These are phyloP conservation scores for Philereme transversata DNA, from an alignment of 2,888 invertebrate genomes.

Conservation along the genomic window DNA sequence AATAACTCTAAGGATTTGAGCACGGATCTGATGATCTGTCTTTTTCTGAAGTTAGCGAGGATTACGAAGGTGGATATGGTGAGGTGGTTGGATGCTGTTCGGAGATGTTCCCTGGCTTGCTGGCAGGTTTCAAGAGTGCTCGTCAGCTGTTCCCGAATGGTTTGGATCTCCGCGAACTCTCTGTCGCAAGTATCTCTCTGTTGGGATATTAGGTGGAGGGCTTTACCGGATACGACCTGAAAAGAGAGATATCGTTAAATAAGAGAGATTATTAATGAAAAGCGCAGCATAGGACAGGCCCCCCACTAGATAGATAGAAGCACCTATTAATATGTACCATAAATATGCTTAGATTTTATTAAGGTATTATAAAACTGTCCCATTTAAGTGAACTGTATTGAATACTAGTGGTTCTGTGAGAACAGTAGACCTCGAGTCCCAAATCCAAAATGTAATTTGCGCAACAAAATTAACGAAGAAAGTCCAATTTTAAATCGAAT, in stretches of 20 bases:
- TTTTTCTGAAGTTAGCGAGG: constrained; percentile 94
- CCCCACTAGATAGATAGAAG: too few relatives aligned
- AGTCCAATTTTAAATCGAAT: too few relatives aligned
- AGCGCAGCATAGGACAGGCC: too few relatives aligned
- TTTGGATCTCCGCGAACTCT: constrained; percentile 91
- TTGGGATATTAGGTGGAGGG: constrained; percentile 95
- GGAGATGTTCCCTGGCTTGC: constrained; percentile 88
- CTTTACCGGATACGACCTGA: constrained; percentile 96
- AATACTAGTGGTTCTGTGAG: too few relatives aligned
- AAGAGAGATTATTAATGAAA: too few relatives aligned
- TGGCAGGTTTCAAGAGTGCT: constrained; percentile 89
- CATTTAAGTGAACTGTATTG: too few relatives aligned
- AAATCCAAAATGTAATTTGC: too few relatives aligned
- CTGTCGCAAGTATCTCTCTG: constrained; percentile 94
- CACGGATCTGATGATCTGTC: constrained; percentile 92
- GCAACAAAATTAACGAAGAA: too few relatives aligned
- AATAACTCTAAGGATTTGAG: constrained; percentile 87
- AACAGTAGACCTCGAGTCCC: too few relatives aligned
- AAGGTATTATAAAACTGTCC: too few relatives aligned
- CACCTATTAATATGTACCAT: too few relatives aligned
- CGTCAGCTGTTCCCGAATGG: constrained; percentile 87
- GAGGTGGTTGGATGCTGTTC: constrained; percentile 91
- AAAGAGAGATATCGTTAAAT: not conserved
- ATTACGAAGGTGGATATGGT: constrained; percentile 94
- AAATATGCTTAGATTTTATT: too few relatives aligned